These are phyloP conservation scores for Chesias legatella DNA, from an alignment of 2,888 invertebrate genomes.

Conservation along the genomic window DNA sequence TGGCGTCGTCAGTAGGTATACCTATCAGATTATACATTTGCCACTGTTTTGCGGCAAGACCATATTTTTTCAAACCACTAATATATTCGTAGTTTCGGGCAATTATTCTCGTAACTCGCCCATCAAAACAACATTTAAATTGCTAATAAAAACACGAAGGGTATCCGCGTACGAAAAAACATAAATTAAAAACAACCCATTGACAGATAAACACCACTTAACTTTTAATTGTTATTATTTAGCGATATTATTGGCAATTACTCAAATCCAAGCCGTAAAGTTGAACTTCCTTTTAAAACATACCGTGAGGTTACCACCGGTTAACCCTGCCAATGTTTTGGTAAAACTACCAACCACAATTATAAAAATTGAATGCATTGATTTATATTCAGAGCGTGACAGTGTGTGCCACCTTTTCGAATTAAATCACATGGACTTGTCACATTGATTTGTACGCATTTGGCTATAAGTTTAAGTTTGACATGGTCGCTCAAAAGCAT, in stretches of 20 bases:
- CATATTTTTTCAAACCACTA: slow-evolving; percentile 15
- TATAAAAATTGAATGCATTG: slow-evolving; percentile 24
- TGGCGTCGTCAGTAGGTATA: slow-evolving; percentile 4
- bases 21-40: not conserved
- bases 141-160: slow-evolving; percentile 17
- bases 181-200: slow-evolving; percentile 13
- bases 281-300: slow-evolving; percentile 18
- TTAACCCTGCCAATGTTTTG: slow-evolving; percentile 24
- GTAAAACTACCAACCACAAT: slow-evolving; percentile 23
- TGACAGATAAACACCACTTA: slow-evolving; percentile 16
- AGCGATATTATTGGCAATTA: slow-evolving; percentile 12
- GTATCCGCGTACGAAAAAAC: slow-evolving; percentile 21
- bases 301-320: slow-evolving; percentile 14
- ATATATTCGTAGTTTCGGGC: slow-evolving; percentile 8
- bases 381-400: slow-evolving; percentile 23
- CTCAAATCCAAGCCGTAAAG: slow-evolving; percentile 20
- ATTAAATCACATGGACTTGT: slow-evolving; percentile 3
- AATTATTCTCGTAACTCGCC: slow-evolving; percentile 8
- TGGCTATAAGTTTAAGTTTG: slow-evolving; percentile 9
- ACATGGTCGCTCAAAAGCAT: slow-evolving; percentile 24
- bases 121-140: slow-evolving; percentile 26
- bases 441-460: not conserved
- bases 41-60: no score
- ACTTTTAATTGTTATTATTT: slow-evolving; percentile 13
- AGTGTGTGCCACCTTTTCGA: slow-evolving; percentile 17